These are phyloP conservation scores for Beris chalybata DNA, from an alignment of 2,888 invertebrate genomes.

Conservation along the genomic window DNA sequence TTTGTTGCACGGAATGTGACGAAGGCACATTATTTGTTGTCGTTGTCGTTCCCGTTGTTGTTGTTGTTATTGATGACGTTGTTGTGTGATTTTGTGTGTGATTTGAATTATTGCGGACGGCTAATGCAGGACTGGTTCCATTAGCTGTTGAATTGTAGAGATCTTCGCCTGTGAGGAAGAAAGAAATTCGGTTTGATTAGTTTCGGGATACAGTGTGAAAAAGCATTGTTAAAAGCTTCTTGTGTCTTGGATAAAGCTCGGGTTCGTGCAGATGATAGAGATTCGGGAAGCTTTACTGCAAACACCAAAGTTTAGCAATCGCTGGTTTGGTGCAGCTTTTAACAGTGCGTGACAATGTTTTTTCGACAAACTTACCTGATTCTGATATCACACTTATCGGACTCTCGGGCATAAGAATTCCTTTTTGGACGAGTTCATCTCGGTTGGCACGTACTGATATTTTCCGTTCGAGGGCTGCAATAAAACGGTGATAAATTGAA, in stretches of 20 bases:
- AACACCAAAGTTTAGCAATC: no score
- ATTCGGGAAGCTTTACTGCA: no score
- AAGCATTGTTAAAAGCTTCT: no score
- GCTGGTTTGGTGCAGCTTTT: no score
- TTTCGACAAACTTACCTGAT: constrained; percentile 65
- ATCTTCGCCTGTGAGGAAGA: constrained; percentile 50
- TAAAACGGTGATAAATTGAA: constrained; percentile 1
- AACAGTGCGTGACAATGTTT: no score
- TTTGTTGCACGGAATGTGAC: constrained; percentile 56
- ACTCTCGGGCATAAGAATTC: constrained; percentile 89
- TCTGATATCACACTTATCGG: constrained; percentile 82
- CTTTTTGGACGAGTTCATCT: constrained; percentile 96
- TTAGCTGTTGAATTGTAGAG: constrained; percentile 51
- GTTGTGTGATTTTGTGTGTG: constrained; percentile 40
- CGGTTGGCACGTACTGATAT: constrained; percentile 97
- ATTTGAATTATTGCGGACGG: constrained; percentile 54
- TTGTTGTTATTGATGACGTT: constrained; percentile 50
- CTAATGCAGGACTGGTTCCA: constrained; percentile 52
- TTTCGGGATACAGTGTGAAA: no score
- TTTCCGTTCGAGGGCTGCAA: constrained; percentile 90
- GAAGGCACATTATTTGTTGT: constrained; percentile 48
- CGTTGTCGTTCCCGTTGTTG: constrained; percentile 45
- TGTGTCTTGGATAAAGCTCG: no score
- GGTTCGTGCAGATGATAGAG: no score
- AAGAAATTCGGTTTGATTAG: not conserved